A percentile compares a stretch with the other conserved stretches of the same genome.
Evolutionary conservation across 1,140 invertebrate species (phyloP).

Genomic region (Babylonia areolata): DNA sequence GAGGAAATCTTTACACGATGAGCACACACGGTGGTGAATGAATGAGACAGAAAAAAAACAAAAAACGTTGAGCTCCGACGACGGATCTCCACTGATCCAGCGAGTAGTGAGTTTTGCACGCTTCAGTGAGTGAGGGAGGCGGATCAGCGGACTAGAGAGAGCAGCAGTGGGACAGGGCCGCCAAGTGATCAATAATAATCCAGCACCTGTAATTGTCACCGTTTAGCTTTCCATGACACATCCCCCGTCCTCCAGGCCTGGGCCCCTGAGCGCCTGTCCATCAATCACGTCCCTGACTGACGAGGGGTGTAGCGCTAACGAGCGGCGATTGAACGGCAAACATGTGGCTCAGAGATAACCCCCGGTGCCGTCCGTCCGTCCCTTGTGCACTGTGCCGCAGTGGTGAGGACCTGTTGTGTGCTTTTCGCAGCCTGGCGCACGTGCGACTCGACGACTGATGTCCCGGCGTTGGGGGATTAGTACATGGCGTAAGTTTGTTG

Average conservation of each 20-base stretch:
- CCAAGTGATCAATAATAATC: conserved; percentile 16
- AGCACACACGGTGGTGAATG: not conserved
- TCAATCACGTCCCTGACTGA: no score
- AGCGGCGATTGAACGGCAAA: not conserved
- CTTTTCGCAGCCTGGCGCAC: no score
- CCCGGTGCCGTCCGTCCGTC: no score
- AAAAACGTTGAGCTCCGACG: no score
- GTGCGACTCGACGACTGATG: not conserved
- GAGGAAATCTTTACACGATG: no score
- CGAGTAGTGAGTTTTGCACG: not conserved
- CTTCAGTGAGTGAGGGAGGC: not conserved
- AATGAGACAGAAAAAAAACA: not conserved
- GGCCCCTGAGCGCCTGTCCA: no score
- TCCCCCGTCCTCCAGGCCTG: no score
- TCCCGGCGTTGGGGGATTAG: not conserved
- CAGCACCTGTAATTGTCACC: no score
- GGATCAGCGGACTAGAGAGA: not conserved
- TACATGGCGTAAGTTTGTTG: not conserved
- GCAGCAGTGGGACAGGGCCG: not conserved
- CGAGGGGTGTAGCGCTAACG: not conserved
- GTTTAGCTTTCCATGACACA: no score
- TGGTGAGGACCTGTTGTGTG: no score
- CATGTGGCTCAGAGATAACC: not conserved
- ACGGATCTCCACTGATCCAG: no score
- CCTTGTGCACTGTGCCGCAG: no score